Evolutionary conservation across 2,797 vertebrate species (phyloP).

Genomic region (Macropodus opercularis): DNA sequence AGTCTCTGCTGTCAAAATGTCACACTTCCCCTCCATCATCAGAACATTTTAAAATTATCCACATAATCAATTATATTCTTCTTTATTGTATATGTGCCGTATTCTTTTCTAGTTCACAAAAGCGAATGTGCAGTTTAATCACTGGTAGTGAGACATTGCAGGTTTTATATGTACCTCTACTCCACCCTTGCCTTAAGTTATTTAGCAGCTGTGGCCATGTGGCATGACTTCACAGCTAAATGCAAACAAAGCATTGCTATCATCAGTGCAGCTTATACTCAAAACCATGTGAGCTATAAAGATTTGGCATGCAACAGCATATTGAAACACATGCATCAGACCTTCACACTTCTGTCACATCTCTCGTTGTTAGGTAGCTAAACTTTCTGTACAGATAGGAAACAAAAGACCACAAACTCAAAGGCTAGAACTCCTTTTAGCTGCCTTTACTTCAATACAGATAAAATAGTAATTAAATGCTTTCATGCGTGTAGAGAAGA

Average conservation of each 20-base stretch:
- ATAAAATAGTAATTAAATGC: no score
- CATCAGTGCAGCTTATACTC: slow-evolving; percentile 15
- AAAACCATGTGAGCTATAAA: slow-evolving; percentile 27
- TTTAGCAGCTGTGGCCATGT: neutral
- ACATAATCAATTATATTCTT: no score
- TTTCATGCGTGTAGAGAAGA: no score
- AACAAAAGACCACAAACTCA: no score
- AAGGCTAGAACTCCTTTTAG: no score
- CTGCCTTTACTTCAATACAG: no score
- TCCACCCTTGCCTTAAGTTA: neutral
- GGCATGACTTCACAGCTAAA: slow-evolving; percentile 21
- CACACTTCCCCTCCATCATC: neutral
- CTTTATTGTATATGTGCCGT: no score
- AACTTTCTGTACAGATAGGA: no score
- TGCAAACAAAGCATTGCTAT: neutral
- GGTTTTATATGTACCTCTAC: neutral
- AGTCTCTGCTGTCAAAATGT: neutral
- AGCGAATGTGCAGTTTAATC: neutral
- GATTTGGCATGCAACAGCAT: slow-evolving; percentile 12
- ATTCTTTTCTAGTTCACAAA: no score
- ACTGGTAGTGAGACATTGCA: neutral
- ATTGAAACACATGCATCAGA: slow-evolving; percentile 7
- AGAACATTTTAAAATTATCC: no score
- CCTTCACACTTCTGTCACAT: slow-evolving; percentile 10
- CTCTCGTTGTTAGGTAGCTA: no score